Evolutionary conservation across 2,113 vertebrate genomes (phyloP).

Genomic region (Prunella fulvescens): DNA sequence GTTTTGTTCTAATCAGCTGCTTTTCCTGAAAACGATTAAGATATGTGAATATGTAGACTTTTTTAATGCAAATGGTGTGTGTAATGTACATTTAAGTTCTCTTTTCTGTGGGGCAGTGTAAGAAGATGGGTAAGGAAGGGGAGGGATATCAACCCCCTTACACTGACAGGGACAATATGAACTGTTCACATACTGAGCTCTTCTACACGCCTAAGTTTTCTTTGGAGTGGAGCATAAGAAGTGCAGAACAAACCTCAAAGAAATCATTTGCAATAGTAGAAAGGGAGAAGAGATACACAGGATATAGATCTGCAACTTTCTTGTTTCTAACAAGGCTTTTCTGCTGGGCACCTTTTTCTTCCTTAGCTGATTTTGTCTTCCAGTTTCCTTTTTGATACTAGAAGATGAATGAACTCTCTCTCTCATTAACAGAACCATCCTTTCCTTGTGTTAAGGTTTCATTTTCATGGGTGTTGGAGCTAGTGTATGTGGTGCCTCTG

Average conservation of each 20-base stretch:
- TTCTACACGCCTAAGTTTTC: background rate
- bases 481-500: background rate
- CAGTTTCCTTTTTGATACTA: background rate
- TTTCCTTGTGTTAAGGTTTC: background rate
- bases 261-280: background rate
- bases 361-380: background rate
- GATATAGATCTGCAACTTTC: background rate
- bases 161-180: background rate
- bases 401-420: background rate
- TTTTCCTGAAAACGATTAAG: background rate
- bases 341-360: background rate
- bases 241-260: background rate
- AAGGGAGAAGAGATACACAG: background rate
- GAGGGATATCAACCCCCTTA: too few relatives aligned
- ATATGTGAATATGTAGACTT: fast-evolving
- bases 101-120: background rate
- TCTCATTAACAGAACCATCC: background rate
- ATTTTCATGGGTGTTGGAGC: background rate
- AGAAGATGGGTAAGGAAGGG: background rate
- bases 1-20: background rate
- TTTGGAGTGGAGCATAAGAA: background rate
- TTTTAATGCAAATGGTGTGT: background rate
- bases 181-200: fast-evolving
- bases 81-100: background rate
- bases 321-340: background rate